Conservation (phyloP, 2,888 invertebrate genomes). For the Yponomeuta sedellus region DNA sequence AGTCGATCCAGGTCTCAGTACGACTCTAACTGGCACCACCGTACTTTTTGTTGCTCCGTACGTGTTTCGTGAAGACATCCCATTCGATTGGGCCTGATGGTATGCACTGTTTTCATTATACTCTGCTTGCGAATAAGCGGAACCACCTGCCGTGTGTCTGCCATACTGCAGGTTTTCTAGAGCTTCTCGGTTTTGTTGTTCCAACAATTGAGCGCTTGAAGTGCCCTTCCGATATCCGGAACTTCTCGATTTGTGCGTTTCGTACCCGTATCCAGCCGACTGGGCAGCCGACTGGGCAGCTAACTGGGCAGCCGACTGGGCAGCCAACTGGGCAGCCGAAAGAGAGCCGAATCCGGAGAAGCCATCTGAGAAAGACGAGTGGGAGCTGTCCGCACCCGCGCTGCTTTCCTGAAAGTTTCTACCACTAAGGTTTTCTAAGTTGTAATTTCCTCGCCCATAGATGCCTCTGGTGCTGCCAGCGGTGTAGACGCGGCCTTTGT, state of each 20-base stretch:
- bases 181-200: not conserved
- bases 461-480: conserved; percentile 63
- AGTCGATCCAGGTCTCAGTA: conserved; percentile 51
- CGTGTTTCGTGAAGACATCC: not conserved
- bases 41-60: not conserved
- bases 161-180: not conserved
- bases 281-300: conserved; percentile 21
- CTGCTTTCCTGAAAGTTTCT: conserved; percentile 58
- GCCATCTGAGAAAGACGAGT: conserved; percentile 25
- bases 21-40: conserved; percentile 43
- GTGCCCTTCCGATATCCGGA: conserved; percentile 15
- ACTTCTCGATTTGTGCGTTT: conserved; percentile 21
- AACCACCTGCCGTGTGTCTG: not conserved
- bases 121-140: not conserved
- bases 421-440: conserved; percentile 54
- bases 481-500: conserved; percentile 55
- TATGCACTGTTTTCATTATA: not conserved
- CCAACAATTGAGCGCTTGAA: not conserved
- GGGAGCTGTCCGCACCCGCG: conserved; percentile 28
- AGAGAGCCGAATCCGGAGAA: conserved; percentile 27
- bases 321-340: conserved; percentile 24
- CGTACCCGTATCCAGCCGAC: conserved; percentile 26
- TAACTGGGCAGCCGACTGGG: conserved; percentile 19
- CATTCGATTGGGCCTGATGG: not conserved
- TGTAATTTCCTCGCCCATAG: conserved; percentile 55